phyloP scores from a whole-genome alignment of 2,113 vertebrate species.

The Neodon shergylaensis region DNA sequence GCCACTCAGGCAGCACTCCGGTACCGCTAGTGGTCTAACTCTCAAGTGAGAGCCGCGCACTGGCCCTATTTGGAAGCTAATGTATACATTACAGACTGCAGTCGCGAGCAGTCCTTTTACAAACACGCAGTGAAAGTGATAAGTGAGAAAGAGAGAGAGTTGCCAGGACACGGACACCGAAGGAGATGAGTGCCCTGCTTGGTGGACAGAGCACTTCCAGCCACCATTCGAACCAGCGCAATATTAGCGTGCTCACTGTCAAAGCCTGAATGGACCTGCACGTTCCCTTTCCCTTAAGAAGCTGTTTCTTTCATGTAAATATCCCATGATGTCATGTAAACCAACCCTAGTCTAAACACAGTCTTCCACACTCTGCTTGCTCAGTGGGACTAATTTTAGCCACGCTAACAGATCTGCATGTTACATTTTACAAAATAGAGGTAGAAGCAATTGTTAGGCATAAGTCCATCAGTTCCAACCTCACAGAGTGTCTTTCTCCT shows the following conservation, averaged over 20 bases:
- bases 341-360: slow-evolving; percentile 22
- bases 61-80: not conserved
- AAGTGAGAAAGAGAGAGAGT: not conserved
- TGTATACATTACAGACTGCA: not conserved
- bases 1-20: not conserved
- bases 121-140: not conserved
- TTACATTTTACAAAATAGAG: slow-evolving; percentile 1
- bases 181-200: slow-evolving; percentile 10
- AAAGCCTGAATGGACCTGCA: not conserved
- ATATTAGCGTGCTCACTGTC: not conserved
- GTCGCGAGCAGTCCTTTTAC: not conserved
- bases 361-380: not conserved
- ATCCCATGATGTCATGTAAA: not conserved
- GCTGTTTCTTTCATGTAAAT: slow-evolving; percentile 17
- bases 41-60: fast-evolving
- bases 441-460: slow-evolving; percentile 1
- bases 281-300: slow-evolving; percentile 37
- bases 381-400: not conserved
- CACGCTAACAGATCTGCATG: not conserved
- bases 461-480: not conserved
- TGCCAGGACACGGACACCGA: slow-evolving; percentile 8
- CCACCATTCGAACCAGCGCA: not conserved
- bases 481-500: not conserved
- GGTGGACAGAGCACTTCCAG: not conserved
- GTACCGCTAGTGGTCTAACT: not conserved